A percentile compares a stretch with the other conserved stretches of the same genome.
phyloP scores from a whole-genome alignment of 2,113 vertebrate genomes.

The Vombatus ursinus region DNA sequence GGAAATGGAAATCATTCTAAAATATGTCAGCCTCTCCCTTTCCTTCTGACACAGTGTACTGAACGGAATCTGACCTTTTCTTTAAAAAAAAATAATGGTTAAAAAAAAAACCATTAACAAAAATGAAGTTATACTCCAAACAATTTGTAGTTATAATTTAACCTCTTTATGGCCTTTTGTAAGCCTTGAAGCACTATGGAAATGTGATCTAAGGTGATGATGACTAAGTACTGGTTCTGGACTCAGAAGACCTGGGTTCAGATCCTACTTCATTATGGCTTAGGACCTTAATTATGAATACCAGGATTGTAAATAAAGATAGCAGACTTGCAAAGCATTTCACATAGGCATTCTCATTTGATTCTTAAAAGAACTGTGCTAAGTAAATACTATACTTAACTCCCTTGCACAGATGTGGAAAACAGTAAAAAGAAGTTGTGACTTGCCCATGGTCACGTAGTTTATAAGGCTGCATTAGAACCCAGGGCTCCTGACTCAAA shows the following conservation, averaged over 20 bases:
- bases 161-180: not conserved
- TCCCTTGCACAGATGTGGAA: not conserved
- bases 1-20: constrained; percentile 15
- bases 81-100: constrained; percentile 11
- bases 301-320: not conserved
- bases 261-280: not conserved
- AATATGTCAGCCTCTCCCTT: not conserved
- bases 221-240: not conserved
- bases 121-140: not conserved
- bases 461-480: not conserved
- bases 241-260: not conserved
- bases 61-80: constrained; percentile 12
- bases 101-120: not conserved
- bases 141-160: not conserved
- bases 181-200: not conserved
- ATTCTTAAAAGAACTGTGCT: not conserved
- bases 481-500: not conserved
- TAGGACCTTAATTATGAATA: not conserved
- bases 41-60: not conserved
- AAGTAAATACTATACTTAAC: not conserved
- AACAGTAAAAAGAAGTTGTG: not conserved
- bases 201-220: not conserved
- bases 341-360: not conserved
- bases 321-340: not conserved
- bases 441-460: no score